Base-by-base conservation (phyloP, 1,140 invertebrate species). In the Cydia pomonella region DNA sequence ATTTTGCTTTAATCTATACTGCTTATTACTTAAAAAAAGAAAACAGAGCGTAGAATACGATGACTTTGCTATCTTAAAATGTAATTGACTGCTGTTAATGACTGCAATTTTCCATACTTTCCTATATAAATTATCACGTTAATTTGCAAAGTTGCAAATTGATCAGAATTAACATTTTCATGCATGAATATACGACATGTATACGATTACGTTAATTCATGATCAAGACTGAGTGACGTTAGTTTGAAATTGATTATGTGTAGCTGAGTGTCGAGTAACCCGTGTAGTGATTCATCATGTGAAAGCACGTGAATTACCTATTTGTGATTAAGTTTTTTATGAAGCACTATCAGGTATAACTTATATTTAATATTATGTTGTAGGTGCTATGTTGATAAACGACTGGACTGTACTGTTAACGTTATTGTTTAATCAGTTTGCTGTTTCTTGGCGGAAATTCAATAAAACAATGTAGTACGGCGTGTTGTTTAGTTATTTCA, bases 181-280 rank as follows among this genome's bases (percentile, higher is more conserved):
- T 23, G 53, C 53, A 21, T 59, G 21, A 53, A 53, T 53, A 50
- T n/a, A n/a, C 6, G 44, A 13, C 29, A 33, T 33, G 29, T 33
- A 33, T 33, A 38, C 33, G 33, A 38, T 59, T 59, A 59, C 18
- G 21, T 59, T 59, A 59, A 59, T 23, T 59, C 18, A 59, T 59
- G 10, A 23, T 23, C 7, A 59, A 21, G 53, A 59, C 9, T n/a
- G 18, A 59, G 21, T 23, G 53, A 59, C 21, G 53, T 59, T 23
- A 23, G 53, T 59, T 21, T 59, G 18, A 59, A 59, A 59, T 59
- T 59, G 21, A 59, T 53, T 53, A 18, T n/a, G 44, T 53, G 16
- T 53, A 53, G n/a, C n/a, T n/a, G 21, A 59, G 18, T 23, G 53
- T 59, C 53, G 0, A 23, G 53, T 50, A 13, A 18, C n/a, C 18